A percentile compares a stretch with the other conserved stretches of the same genome.
Conservation (phyloP, 2,888 invertebrate species). For the Pyrgus malvae region DNA sequence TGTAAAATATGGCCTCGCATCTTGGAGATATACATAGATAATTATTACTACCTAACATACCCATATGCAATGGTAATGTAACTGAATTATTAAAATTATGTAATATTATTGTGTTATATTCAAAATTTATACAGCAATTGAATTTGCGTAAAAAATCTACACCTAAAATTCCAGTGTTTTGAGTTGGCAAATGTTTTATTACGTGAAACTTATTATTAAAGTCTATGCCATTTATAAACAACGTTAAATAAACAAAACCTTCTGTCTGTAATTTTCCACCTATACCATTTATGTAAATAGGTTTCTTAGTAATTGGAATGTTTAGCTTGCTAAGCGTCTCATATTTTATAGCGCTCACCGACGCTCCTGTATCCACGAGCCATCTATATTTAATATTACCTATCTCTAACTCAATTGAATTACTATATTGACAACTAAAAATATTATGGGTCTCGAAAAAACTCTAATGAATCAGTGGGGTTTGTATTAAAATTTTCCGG, state of each 20-base stretch:
- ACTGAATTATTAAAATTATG: not conserved
- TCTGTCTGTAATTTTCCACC: not conserved
- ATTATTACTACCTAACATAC: not conserved
- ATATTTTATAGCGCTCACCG: constrained; percentile 23
- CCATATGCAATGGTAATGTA: not conserved
- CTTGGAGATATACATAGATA: not conserved
- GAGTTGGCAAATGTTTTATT: not conserved
- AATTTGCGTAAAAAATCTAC: constrained; percentile 8
- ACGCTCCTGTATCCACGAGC: constrained; percentile 28
- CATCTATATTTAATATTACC: constrained; percentile 6
- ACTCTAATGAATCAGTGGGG: too few relatives aligned
- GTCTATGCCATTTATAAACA: not conserved
- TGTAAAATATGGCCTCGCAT: not conserved
- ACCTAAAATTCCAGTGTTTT: constrained; percentile 2
- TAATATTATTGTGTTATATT: not conserved
- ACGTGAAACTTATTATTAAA: not conserved
- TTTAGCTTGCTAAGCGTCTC: not conserved
- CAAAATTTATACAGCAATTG: constrained; percentile 4
- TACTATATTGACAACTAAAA: constrained; percentile 19
- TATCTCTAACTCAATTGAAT: constrained; percentile 15
- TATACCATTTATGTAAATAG: not conserved
- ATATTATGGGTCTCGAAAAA: constrained; percentile 21
- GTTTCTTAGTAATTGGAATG: not conserved
- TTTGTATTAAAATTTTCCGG: too few relatives aligned
- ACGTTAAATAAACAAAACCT: not conserved